Evolutionary conservation across 2,797 vertebrate genomes (phyloP), one percentile per base, ranked within the genome.

Genomic region (Sebastes itinus): DNA sequence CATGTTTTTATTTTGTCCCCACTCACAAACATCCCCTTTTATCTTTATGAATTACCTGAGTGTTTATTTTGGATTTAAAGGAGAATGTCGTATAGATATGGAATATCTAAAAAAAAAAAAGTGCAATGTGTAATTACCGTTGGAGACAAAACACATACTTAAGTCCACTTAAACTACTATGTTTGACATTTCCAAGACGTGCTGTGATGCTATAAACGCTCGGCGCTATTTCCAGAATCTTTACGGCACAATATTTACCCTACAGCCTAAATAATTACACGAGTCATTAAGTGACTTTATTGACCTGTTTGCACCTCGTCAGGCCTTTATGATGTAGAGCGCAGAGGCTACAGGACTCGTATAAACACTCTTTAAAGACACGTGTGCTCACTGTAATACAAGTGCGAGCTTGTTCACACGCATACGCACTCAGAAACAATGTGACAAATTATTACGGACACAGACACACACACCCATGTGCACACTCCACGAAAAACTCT

Each of bases 1-100:
- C 93, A 89, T 93, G 92, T 92, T 93, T 92, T 93, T 90, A 88
- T 93, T 91, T 88, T 84, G 80, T 84, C 65, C 82, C n/a, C 58
- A 10, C 85, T 84, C 81, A 58, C 62, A 85, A 87, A 80, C 77
- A 82, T 73, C 67, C 28, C 59, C 28, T 66, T 71, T 71, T n/a
- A 76, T 79, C 82, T 69, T 79, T 69, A 49, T 69, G 33, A 85
- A 82, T 79, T 80, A 91, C 78, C 77, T 82, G 67, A 78, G 62
- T 73, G 61, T 81, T 77, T 89, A 75, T 72, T 77, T 78, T 74
- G 71, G 63, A 84, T 75, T 80, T 81, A 58, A 77, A 72, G 22
- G 38, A 72, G 63, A 28, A 67, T 42, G 59, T 62, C 59, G 13
- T 55, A 66, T 80, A 82, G 68, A 84, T 85, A 77, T 72, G 78